Base-by-base conservation (phyloP, 2,888 invertebrate species). In the Pelosia muscerda region DNA sequence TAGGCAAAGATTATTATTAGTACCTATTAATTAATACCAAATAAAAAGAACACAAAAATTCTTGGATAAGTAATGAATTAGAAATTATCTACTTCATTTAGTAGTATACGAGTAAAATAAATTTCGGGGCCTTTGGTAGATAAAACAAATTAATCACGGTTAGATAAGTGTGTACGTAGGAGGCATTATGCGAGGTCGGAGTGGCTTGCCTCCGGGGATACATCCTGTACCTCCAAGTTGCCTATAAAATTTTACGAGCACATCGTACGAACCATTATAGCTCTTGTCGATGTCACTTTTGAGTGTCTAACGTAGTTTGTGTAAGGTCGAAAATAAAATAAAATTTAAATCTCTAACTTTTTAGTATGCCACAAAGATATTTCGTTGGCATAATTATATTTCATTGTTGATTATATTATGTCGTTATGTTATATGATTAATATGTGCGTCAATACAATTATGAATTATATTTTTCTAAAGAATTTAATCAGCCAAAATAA, bases 161-260 rank as follows among this genome's bases (percentile, higher is more conserved):
- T 89, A 89, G 90, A 88, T 91, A 91, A 92, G 88, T 92, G 85
- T 88, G 88, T 88, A 85, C 87, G 83, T 82, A 86, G 78, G 85
- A 86, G 84, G 85, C 84, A 88, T 88, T 87, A 89, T 86, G 84
- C 78, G 83, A 82, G 90, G 86, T 85, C 84, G 83, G 77, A 81
- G 85, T 79, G 84, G 78, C 85, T 75, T 71, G 84, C 83, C 88
- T 85, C 85, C 81, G 75, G 88, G 89, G 89, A 84, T 81, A 86
- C 88, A 89, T 88, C 88, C 88, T 88, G 88, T 84, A 84, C 85
- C 84, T 84, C 78, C 79, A 82, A 89, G 88, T 84, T 79, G 81
- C 84, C 90, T 88, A 92, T 93, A 93, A 94, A 91, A 92, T 92
- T 94, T 94, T 93, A 94, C 87, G 93, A 92, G 83, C 89, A 81